Percentiles rank a stretch among this genome's conserved stretches.
These are phyloP conservation scores for Octomys mimax DNA, from an alignment of 2,797 vertebrate genomes.

Conservation along the genomic window DNA sequence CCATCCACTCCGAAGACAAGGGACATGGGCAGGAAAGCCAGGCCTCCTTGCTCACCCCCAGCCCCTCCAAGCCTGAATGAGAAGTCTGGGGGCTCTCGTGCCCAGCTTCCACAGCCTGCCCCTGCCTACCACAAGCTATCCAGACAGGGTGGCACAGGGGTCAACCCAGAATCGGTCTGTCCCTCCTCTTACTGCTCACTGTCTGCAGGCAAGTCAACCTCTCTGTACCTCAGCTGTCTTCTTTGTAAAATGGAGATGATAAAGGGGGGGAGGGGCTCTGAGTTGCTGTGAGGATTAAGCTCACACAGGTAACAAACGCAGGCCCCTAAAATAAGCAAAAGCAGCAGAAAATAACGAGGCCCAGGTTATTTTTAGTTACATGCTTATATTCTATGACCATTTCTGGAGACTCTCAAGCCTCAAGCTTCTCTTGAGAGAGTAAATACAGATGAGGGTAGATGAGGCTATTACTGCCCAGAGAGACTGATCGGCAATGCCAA, in stretches of 20 bases:
- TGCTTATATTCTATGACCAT: neutral
- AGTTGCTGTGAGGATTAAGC: neutral
- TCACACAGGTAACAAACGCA: neutral
- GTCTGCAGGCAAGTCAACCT: neutral
- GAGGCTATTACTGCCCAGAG: slow-evolving; percentile 39
- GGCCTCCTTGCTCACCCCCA: neutral
- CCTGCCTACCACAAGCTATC: neutral
- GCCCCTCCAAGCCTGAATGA: neutral
- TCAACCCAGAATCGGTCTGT: neutral
- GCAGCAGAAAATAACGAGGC: neutral
- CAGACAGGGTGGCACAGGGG: neutral
- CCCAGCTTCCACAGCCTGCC: too few species aligned
- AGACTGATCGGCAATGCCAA: slow-evolving; percentile 1
- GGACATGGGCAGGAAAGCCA: neutral
- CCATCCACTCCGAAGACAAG: too few species aligned
- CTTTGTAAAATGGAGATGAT: neutral
- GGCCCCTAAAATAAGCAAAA: neutral
- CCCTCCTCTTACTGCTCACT: rapidly evolving
- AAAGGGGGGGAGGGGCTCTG: neutral
- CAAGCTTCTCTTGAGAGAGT: neutral
- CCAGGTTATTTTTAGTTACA: neutral
- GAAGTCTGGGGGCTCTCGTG: neutral
- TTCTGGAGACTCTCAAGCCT: neutral
- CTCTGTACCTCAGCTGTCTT: neutral
- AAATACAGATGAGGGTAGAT: neutral